Evolutionary conservation across 2,888 invertebrate genomes (phyloP), one percentile per base, ranked within the genome.

Genomic region (Athetis lepigone): DNA sequence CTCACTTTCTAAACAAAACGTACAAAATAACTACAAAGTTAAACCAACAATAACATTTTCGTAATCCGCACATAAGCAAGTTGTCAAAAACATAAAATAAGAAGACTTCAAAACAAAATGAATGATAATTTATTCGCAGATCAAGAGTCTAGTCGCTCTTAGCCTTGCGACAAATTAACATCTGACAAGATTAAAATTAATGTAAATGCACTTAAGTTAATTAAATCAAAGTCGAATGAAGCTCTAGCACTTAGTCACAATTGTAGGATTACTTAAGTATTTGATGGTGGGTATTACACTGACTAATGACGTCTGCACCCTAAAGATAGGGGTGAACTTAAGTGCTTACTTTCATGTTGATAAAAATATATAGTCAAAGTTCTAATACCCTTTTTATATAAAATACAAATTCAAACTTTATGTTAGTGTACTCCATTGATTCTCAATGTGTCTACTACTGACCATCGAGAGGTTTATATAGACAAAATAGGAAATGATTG

Each of bases 151-250:
- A 74, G 56, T 50, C 60, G 46, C 60, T 67, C 59, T 75, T 71
- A 74, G 69, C 39, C 46, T 50, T 33, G 66, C 71, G 73, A 79
- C 75, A 80, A 83, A 83, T 81, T 82, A 82, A 78, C 82, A 84
- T 82, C 73, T 68, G 72, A 81, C 78, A 67, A 76, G 81, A 82
- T 83, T 80, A 76, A 82, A 78, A 82, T 79, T 79, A 83, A 82
- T 82, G 80, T 75, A 80, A 83, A 84, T 85, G 84, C 84, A 87
- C 82, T 83, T 82, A 79, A 75, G 76, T 77, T 83, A 84, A 86
- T 86, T 83, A 81, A 84, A 81, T 82, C 75, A 69, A 78, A 77
- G 80, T 73, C 65, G 70, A 80, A 75, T 58, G 63, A 72, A 75
- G 58, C 66, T 75, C 70, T 68, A 72, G 75, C 77, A 72, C 68